Evolutionary conservation across 2,797 vertebrate genomes (phyloP).

Genomic region (Poeciliopsis presidionis): DNA sequence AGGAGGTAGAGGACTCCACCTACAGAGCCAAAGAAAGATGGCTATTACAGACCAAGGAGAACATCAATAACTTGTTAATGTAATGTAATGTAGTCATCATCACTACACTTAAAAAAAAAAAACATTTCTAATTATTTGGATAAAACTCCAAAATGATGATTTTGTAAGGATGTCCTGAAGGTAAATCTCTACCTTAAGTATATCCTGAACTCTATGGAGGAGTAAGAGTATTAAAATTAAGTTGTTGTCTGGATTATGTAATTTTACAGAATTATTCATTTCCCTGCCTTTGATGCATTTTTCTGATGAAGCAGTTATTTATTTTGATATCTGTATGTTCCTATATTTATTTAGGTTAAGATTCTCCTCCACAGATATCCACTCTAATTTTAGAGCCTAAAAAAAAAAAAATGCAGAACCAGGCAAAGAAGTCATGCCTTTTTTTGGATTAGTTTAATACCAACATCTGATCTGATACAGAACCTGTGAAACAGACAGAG

Average conservation of each 20-base stretch:
- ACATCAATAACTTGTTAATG: neutral
- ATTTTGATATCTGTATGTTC: neutral
- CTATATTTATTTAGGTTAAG: neutral
- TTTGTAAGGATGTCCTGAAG: neutral
- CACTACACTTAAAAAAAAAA: no score
- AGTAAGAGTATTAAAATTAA: neutral
- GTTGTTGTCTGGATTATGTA: neutral
- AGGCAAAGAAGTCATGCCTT: neutral
- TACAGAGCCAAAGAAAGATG: constrained; percentile 50
- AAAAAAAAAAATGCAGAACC: neutral
- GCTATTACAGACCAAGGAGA: constrained; percentile 57
- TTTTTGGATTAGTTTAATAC: neutral
- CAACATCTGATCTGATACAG: constrained; percentile 17
- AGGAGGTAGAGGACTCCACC: constrained; percentile 44
- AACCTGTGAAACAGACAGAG: constrained; percentile 52
- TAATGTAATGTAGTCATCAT: neutral
- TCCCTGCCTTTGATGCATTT: neutral
- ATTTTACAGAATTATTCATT: neutral
- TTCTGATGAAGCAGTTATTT: neutral
- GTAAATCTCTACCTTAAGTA: neutral
- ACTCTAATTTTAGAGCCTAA: neutral
- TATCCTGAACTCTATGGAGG: neutral
- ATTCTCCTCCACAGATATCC: neutral
- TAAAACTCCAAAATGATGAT: neutral
- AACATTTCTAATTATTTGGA: neutral